phyloP scores from a whole-genome alignment of 1,140 invertebrate genomes.

The Drosophila lini region DNA sequence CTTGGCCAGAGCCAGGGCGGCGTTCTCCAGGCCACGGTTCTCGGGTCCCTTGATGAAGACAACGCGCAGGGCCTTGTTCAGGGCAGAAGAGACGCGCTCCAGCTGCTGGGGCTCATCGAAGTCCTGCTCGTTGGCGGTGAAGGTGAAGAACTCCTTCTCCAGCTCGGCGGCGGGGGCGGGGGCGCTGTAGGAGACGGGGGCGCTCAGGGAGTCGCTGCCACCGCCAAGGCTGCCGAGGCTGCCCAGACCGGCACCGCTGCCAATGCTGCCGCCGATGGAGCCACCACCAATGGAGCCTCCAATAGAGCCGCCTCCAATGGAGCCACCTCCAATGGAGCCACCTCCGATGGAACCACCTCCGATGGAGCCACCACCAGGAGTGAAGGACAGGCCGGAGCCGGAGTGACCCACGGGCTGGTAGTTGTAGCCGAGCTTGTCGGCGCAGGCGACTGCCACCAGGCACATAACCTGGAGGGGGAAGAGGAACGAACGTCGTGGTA shows the following conservation, averaged over 20 bases:
- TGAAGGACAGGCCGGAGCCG: conserved; percentile 66
- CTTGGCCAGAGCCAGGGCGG: conserved; percentile 73
- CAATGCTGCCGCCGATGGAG: conserved; percentile 13
- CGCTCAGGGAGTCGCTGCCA: conserved; percentile 40
- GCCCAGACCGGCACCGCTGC: conserved; percentile 29
- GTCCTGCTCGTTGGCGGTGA: conserved; percentile 67
- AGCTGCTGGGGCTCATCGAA: conserved; percentile 62
- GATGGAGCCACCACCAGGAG: conserved; percentile 46
- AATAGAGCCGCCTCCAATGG: conserved; percentile 17
- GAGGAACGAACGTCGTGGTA: conserved; percentile 24
- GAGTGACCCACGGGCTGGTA: conserved; percentile 76
- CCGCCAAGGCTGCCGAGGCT: conserved; percentile 37
- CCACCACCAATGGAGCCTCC: conserved; percentile 29
- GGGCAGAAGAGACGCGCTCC: conserved; percentile 34
- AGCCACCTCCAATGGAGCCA: conserved; percentile 27
- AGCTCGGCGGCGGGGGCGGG: conserved; percentile 65
- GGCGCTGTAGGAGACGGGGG: conserved; percentile 60
- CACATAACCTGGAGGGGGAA: conserved; percentile 63
- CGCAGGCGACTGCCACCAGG: conserved; percentile 74
- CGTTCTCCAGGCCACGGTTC: conserved; percentile 74
- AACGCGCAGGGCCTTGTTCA: conserved; percentile 72
- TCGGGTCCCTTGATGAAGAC: conserved; percentile 82
- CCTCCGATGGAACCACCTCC: conserved; percentile 24
- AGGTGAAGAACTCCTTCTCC: conserved; percentile 79
- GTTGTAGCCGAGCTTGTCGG: conserved; percentile 79